Base-by-base conservation (phyloP, 2,888 invertebrate species). In the Lithophane leautieri region DNA sequence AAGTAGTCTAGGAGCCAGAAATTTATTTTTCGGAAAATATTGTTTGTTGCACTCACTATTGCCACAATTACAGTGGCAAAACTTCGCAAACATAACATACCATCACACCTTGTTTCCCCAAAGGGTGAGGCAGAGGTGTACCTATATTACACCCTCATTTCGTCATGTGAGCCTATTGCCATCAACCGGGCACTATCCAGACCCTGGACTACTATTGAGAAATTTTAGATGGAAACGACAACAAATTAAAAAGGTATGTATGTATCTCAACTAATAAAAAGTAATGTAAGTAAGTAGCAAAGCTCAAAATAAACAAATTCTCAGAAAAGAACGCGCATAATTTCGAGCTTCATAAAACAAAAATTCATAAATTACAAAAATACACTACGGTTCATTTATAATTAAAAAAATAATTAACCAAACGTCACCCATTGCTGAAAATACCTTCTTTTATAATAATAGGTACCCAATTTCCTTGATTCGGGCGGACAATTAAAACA, bases 401-500 rank as follows among this genome's bases (percentile, higher is more conserved):
- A 73, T 80, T 77, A 25, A 74, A 81, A 86, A 85, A 74, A 85
- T 71, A 83, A 83, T 78, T 73, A 73, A 73, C 70, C 56, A 68
- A 86, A 80, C 70, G 74, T 77, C 72, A 75, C 60, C 69, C 73
- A 78, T 81, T 58, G 58, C 63, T 78, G 73, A 84, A 76, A 84
- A 81, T 79, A 79, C 71, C 73, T 68, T 67, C 77, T 56, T 70
- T 73, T 76, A 73, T 76, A 83, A 73, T 76, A 83, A 79, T 76
- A 78, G 73, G 56, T 78, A 76, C 80, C 85, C 79, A 86, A 82
- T 88, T 86, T 88, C 83, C 83, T 82, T 78, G 66, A 67, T 73
- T 73, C 61, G 69, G 76, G 67, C 63, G 70, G 61, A 87, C 80
- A 85, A 88, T 86, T 86, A 88, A 88, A 86, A 83, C 74, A 61